Evolutionary conservation across 1,140 invertebrate species (phyloP), one percentile per base, ranked within the genome.

Genomic region (Rhagoletis zephyria): DNA sequence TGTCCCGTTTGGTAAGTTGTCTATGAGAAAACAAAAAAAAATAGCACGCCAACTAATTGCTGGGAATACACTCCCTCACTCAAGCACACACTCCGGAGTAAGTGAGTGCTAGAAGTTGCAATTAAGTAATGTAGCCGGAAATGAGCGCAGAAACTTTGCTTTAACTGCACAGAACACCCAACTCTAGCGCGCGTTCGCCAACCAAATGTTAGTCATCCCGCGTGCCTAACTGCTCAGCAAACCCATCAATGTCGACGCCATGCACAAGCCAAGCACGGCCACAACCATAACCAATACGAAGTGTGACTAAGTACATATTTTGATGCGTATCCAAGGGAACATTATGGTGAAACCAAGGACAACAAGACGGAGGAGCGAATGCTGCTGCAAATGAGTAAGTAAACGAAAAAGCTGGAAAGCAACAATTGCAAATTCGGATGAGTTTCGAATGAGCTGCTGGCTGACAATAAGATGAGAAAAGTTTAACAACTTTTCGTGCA

Each of bases 111-210:
- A 30, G 74, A 81, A 81, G 48, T 81, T 81, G 12, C 74, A 81
- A 81, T 81, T 81, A 81, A 81, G 74, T 81, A 81, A 81, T 81
- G 48, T 81, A 81, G 74, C 74, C 48, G 74, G 48, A 81, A 56
- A 81, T 81, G 48, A 81, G 74, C 48, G 74, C 45, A 81, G 74
- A 81, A 81, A 81, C 48, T 81, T 81, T n/a, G 48, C 74, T 19
- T 4, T 51, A 81, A 81, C 51, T 51, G 30, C 19, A 74, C 45
- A 4, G 5, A 70, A 3, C 42, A 63, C 45, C 45, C 70, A 74
- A 56, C 67, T 16, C 67, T 30, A 6, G 48, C 48, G 4, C 74
- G 9, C 74, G 12, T 59, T 5, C 74, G 40, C n/a, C 64, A 67
- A 67, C 64, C 30, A 67, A 67, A 5, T 10, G 6, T 40, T 3